Conservation (phyloP, 2,888 invertebrate species). For the Apodemia duryi region DNA sequence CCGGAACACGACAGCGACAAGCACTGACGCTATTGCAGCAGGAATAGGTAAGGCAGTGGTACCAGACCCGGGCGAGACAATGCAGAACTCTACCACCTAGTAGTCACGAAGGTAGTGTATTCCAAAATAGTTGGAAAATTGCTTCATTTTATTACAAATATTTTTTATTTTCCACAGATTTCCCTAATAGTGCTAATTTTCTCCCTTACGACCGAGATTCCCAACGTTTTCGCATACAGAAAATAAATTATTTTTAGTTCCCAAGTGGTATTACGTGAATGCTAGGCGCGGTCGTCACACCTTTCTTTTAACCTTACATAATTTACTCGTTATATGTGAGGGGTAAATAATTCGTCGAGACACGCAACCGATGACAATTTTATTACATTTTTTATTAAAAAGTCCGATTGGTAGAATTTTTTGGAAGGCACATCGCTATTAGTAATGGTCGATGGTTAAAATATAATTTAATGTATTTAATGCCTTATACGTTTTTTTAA, state of each 20-base stretch:
- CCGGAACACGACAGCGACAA: too few relatives aligned
- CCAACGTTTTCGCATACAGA: constrained; percentile 16
- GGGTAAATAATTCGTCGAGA: constrained; percentile 9
- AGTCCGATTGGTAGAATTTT: constrained; percentile 2
- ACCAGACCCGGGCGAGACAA: too few relatives aligned
- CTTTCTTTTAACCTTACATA: constrained; percentile 19
- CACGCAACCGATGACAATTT: constrained; percentile 20
- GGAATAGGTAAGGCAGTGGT: too few relatives aligned
- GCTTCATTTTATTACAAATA: neutral
- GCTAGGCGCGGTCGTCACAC: constrained; percentile 18
- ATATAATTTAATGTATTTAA: too few relatives aligned
- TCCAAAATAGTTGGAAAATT: neutral
- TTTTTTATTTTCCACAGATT: neutral
- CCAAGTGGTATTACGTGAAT: constrained; percentile 14
- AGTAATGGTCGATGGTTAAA: too few relatives aligned
- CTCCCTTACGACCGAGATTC: neutral
- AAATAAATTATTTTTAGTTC: constrained; percentile 15
- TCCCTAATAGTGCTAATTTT: neutral
- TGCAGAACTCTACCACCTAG: too few relatives aligned
- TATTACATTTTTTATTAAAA: constrained; percentile 3
- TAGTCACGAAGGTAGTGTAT: too few relatives aligned
- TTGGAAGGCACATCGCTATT: too few relatives aligned
- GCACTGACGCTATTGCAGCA: too few relatives aligned
- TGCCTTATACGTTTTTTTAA: too few relatives aligned
- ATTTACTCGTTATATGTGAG: constrained; percentile 15